phyloP scores from a whole-genome alignment of 1,140 invertebrate species.

The Zaprionus taronus region DNA sequence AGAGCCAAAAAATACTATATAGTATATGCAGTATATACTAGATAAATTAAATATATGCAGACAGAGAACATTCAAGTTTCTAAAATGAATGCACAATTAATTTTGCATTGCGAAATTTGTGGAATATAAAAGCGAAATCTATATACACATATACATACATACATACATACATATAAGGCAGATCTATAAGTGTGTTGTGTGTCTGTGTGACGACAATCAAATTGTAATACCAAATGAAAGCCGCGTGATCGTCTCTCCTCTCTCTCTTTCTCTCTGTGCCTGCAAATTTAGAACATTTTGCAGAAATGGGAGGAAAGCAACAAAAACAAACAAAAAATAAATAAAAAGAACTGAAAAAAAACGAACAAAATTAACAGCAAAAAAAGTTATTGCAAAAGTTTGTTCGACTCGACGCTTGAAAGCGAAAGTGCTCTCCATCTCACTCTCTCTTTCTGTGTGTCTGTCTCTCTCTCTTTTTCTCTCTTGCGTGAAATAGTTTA shows the following conservation, averaged over 20 bases:
- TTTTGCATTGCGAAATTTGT: slow-evolving; percentile 34
- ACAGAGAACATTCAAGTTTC: background rate
- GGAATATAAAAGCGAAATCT: slow-evolving; percentile 12
- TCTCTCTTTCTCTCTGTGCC: background rate
- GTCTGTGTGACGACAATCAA: slow-evolving; percentile 26
- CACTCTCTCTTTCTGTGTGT: background rate
- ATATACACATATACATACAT: slow-evolving; percentile 4
- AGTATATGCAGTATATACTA: background rate
- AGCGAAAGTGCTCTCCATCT: slow-evolving; percentile 61
- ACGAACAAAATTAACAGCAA: slow-evolving; percentile 41
- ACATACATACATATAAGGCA: slow-evolving; percentile 1
- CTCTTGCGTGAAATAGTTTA: slow-evolving; percentile 45
- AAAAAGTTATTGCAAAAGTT: slow-evolving; percentile 59
- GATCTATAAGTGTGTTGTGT: background rate
- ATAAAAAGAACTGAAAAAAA: slow-evolving; percentile 33
- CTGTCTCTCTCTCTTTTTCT: background rate
- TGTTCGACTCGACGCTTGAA: slow-evolving; percentile 39
- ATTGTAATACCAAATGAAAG: slow-evolving; percentile 48
- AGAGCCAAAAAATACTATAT: background rate
- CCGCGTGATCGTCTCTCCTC: slow-evolving; percentile 40
- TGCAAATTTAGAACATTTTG: slow-evolving; percentile 33
- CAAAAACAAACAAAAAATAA: slow-evolving; percentile 30
- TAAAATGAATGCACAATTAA: slow-evolving; percentile 34
- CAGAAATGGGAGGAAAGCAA: slow-evolving; percentile 18
- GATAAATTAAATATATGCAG: background rate